phyloP scores from a whole-genome alignment of 2,888 invertebrate species.

The Pseudococcus jackbeardsleyi region DNA sequence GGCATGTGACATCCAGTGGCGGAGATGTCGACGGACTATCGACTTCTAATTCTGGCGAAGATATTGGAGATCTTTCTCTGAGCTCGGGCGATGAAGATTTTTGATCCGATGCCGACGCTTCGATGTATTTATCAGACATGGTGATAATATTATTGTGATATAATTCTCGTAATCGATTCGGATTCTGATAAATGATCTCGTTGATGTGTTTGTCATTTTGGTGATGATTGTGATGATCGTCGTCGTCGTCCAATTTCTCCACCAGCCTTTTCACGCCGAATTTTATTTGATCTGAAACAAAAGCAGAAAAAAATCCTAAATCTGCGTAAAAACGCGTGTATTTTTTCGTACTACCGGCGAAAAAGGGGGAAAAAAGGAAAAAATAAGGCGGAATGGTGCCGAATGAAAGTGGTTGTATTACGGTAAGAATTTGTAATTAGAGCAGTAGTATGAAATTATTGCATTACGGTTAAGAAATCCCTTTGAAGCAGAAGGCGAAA shows the following conservation, averaged over 20 bases:
- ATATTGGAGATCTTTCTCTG: constrained; percentile 21
- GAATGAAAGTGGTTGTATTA: constrained; percentile 59
- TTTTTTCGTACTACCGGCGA: neutral
- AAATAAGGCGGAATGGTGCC: constrained; percentile 4
- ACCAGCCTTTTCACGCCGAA: constrained; percentile 88
- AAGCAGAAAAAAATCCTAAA: constrained; percentile 67
- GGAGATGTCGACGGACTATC: constrained; percentile 78
- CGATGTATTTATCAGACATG: constrained; percentile 63
- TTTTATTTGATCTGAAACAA: constrained; percentile 82
- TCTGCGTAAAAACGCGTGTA: neutral
- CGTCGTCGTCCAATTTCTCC: constrained; percentile 76
- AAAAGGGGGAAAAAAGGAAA: neutral
- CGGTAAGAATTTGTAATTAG: constrained; percentile 64
- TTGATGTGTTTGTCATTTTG: constrained; percentile 71
- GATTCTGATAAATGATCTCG: constrained; percentile 68
- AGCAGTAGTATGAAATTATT: constrained; percentile 61
- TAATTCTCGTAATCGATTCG: constrained; percentile 67
- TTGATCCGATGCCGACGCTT: constrained; percentile 58
- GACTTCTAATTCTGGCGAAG: constrained; percentile 78
- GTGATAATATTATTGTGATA: constrained; percentile 70
- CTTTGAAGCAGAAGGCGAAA: constrained; percentile 50
- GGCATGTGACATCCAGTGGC: constrained; percentile 65
- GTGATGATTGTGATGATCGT: constrained; percentile 67
- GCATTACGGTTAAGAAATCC: constrained; percentile 62
- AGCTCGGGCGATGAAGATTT: constrained; percentile 60